phyloP scores from a whole-genome alignment of 2,113 vertebrate genomes.

The Dissostichus mawsoni region DNA sequence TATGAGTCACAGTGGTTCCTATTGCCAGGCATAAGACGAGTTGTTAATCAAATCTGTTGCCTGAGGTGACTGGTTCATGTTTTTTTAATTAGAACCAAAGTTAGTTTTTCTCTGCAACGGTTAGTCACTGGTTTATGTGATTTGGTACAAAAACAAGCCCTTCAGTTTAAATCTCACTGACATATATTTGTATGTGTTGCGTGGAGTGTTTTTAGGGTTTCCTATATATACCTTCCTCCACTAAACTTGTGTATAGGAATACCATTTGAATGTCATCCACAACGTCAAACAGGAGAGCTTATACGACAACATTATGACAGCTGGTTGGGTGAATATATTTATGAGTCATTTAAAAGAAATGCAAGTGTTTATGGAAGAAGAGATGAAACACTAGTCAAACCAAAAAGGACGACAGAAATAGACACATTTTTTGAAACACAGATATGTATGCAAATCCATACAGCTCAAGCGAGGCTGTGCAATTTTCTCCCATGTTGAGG shows the following conservation, averaged over 20 bases:
- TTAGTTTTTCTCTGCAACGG: conserved; percentile 1
- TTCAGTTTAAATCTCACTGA: background rate
- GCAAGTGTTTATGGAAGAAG: background rate
- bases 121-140: background rate
- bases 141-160: background rate
- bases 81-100: conserved; percentile 28
- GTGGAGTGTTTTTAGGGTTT: background rate
- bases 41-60: conserved; percentile 33
- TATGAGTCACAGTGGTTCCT: background rate
- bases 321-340: conserved; percentile 22
- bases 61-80: conserved; percentile 23
- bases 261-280: conserved; percentile 3
- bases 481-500: background rate
- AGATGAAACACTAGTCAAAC: conserved; percentile 21
- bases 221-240: background rate
- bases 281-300: background rate
- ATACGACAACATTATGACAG: conserved; percentile 18
- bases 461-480: conserved; percentile 15
- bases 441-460: conserved; percentile 45
- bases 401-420: background rate
- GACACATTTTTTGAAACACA: background rate
- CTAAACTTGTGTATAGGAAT: background rate
- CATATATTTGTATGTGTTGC: background rate
- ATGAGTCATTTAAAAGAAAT: conserved; percentile 18
- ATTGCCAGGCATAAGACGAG: background rate